phyloP scores from a whole-genome alignment of 2,888 invertebrate genomes.

The Deroplatys truncata region DNA sequence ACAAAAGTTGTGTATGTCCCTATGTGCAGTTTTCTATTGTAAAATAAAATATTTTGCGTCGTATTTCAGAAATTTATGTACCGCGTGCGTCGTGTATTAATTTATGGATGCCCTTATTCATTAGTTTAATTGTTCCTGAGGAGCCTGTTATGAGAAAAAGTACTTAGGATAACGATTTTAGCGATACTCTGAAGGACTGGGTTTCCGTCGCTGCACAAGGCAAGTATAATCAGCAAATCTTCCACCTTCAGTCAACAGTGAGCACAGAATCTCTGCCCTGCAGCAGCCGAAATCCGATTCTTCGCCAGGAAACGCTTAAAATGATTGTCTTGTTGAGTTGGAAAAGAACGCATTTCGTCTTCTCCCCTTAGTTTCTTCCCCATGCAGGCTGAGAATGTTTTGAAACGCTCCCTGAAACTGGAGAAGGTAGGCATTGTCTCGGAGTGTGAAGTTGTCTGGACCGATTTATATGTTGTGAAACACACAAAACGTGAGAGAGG shows the following conservation, averaged over 20 bases:
- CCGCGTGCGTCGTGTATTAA: too few species aligned
- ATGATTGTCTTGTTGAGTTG: background rate
- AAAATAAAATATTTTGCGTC: too few species aligned
- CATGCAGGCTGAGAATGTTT: background rate
- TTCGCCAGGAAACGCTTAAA: background rate
- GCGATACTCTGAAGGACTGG: too few species aligned
- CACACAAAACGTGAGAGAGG: background rate
- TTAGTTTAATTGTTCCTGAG: too few species aligned
- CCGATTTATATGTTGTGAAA: slow-evolving; percentile 11
- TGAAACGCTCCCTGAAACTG: background rate
- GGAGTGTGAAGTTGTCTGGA: slow-evolving; percentile 18
- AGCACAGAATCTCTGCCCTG: background rate
- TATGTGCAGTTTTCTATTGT: too few species aligned
- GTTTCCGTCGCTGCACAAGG: background rate
- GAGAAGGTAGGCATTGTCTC: slow-evolving; percentile 1
- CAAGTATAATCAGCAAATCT: background rate
- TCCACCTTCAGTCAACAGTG: too few species aligned
- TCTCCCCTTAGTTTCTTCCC: background rate
- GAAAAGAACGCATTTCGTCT: background rate
- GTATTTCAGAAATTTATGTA: too few species aligned
- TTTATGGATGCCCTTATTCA: too few species aligned
- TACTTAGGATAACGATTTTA: too few species aligned
- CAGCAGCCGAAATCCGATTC: background rate
- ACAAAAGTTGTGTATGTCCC: too few species aligned
- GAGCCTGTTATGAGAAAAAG: too few species aligned